Conservation (phyloP, 1,140 invertebrate species). For the Armadillidium nasatum region DNA sequence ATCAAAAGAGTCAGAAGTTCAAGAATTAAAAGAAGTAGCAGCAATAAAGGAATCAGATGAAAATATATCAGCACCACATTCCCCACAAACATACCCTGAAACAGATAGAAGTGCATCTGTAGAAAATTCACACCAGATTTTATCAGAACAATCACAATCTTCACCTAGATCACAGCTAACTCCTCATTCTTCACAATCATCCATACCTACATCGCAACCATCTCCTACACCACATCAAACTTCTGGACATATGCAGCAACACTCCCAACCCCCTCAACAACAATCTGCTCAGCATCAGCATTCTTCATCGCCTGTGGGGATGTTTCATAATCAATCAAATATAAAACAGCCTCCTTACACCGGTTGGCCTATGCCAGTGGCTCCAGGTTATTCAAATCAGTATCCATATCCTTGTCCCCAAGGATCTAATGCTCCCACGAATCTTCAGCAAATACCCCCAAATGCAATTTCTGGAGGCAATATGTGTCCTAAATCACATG, state of each 20-base stretch:
- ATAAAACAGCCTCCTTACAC: background rate
- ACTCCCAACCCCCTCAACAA: slow-evolving; percentile 21
- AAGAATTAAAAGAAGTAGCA: slow-evolving; percentile 18
- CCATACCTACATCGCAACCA: slow-evolving; percentile 17
- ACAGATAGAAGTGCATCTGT: no score
- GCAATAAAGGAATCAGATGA: background rate
- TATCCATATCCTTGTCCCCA: slow-evolving; percentile 1
- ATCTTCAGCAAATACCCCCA: background rate
- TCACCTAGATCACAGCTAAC: slow-evolving; percentile 22
- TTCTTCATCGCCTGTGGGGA: background rate
- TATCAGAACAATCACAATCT: background rate
- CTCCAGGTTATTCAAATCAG: background rate
- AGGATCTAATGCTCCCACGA: background rate
- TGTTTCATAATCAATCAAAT: slow-evolving; percentile 6
- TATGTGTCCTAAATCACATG: background rate
- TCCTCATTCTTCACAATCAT: slow-evolving; percentile 14
- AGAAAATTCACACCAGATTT: background rate
- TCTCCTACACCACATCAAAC: slow-evolving; percentile 12
- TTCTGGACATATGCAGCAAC: slow-evolving; percentile 18
- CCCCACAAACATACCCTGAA: background rate
- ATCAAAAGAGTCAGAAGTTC: background rate
- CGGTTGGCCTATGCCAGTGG: background rate
- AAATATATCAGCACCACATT: background rate
- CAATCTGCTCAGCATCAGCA: slow-evolving; percentile 17
- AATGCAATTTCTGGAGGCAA: background rate